Percentiles rank a stretch among this genome's conserved stretches.
These are phyloP conservation scores for Lithobates sylvaticus DNA, from an alignment of 2,797 vertebrate species.

Conservation along the genomic window DNA sequence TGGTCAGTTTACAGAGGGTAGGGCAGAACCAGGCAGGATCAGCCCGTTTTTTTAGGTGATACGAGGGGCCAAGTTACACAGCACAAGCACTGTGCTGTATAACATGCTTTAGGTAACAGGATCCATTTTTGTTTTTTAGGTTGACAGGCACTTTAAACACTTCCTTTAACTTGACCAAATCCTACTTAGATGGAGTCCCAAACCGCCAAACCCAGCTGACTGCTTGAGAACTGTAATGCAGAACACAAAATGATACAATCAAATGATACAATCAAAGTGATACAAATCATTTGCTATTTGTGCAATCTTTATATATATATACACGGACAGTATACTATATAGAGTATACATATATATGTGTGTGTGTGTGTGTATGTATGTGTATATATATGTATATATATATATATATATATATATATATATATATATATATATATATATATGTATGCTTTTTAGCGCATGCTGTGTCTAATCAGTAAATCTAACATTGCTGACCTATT, in stretches of 20 bases:
- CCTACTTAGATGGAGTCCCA: constrained; percentile 12
- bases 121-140: no score
- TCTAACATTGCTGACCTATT: constrained; percentile 49
- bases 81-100: no score
- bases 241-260: no score
- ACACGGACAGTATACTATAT: no score
- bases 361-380: no score
- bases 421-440: neutral
- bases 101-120: no score
- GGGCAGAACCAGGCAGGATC: no score
- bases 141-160: neutral
- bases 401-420: neutral
- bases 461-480: constrained; percentile 57
- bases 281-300: neutral
- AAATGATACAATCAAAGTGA: no score
- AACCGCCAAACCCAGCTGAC: constrained; percentile 10
- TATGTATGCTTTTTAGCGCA: constrained; percentile 24
- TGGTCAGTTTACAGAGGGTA: no score
- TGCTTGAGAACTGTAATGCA: neutral
- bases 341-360: no score
- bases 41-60: no score
- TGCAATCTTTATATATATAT: neutral
- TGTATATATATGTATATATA: neutral
- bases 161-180: constrained; percentile 6
- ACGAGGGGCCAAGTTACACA: no score